Percentiles rank a stretch among this genome's conserved stretches.
Conservation (phyloP, 2,888 invertebrate species). For the Leucophenga montana region DNA sequence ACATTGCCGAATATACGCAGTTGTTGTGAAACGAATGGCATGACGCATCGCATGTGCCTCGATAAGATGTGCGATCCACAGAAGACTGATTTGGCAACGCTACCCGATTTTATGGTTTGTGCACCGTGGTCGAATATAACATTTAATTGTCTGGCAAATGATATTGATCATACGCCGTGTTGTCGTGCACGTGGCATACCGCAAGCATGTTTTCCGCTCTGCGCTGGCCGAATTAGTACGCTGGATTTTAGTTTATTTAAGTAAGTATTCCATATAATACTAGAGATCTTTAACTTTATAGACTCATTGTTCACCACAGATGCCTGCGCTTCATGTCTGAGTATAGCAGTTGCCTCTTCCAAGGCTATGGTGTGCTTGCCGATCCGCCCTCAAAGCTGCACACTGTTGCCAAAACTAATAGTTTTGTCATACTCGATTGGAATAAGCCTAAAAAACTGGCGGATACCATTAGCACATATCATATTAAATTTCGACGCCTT, state of each 20-base stretch:
- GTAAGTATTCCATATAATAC: slow-evolving; percentile 74
- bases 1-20: slow-evolving; percentile 82
- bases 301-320: too few species aligned
- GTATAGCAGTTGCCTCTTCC: slow-evolving; percentile 86
- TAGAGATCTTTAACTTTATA: too few species aligned
- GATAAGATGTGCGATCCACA: slow-evolving; percentile 87
- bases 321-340: slow-evolving; percentile 87
- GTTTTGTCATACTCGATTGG: slow-evolving; percentile 87
- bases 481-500: slow-evolving; percentile 77
- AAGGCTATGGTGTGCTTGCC: slow-evolving; percentile 88
- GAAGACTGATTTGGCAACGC: slow-evolving; percentile 73
- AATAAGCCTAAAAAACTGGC: slow-evolving; percentile 80
- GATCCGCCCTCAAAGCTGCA: slow-evolving; percentile 81
- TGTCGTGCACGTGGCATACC: slow-evolving; percentile 85
- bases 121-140: slow-evolving; percentile 90
- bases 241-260: slow-evolving; percentile 88
- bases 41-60: slow-evolving; percentile 83
- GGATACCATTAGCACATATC: slow-evolving; percentile 81
- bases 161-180: slow-evolving; percentile 87
- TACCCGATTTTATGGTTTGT: slow-evolving; percentile 89
- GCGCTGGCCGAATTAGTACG: slow-evolving; percentile 84
- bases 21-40: slow-evolving; percentile 82
- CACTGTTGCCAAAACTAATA: slow-evolving; percentile 83
- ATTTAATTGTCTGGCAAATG: slow-evolving; percentile 85
- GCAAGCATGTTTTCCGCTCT: slow-evolving; percentile 82